Percentiles rank a stretch among this genome's conserved stretches.
phyloP scores from a whole-genome alignment of 2,888 invertebrate species.

The Anoplius nigerrimus region DNA sequence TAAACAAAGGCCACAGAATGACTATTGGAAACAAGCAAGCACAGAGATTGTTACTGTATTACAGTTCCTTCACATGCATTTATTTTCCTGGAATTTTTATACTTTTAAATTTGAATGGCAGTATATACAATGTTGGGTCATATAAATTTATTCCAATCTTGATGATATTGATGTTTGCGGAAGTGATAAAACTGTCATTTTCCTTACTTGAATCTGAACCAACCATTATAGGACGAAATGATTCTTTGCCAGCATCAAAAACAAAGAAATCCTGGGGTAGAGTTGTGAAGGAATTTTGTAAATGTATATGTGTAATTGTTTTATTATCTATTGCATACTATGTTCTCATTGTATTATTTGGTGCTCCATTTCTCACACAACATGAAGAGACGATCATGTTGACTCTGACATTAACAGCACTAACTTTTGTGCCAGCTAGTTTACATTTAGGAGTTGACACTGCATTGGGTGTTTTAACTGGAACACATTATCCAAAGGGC shows the following conservation, averaged over 20 bases:
- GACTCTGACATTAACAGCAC: constrained; percentile 78
- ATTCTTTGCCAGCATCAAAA: constrained; percentile 69
- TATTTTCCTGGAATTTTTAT: constrained; percentile 79
- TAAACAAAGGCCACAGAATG: background rate
- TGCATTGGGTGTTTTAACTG: constrained; percentile 77
- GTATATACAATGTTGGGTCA: constrained; percentile 80
- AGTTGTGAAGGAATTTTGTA: constrained; percentile 76
- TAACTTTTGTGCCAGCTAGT: constrained; percentile 81
- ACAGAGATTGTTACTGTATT: constrained; percentile 71
- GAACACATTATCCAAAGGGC: constrained; percentile 74
- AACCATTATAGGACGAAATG: constrained; percentile 59
- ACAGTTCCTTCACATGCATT: constrained; percentile 79
- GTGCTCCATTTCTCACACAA: constrained; percentile 80
- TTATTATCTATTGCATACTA: constrained; percentile 78
- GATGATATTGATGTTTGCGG: constrained; percentile 74
- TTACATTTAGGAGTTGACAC: constrained; percentile 80
- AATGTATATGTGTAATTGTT: constrained; percentile 75
- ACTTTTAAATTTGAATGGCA: constrained; percentile 78
- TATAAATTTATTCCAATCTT: constrained; percentile 74
- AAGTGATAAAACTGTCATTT: constrained; percentile 77
- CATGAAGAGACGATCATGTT: constrained; percentile 84
- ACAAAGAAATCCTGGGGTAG: constrained; percentile 74
- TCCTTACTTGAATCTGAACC: constrained; percentile 62
- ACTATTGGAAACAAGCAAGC: constrained; percentile 24
- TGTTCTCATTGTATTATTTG: constrained; percentile 80